Evolutionary conservation across 2,888 invertebrate genomes (phyloP).

Genomic region (Cyclophora punctaria): DNA sequence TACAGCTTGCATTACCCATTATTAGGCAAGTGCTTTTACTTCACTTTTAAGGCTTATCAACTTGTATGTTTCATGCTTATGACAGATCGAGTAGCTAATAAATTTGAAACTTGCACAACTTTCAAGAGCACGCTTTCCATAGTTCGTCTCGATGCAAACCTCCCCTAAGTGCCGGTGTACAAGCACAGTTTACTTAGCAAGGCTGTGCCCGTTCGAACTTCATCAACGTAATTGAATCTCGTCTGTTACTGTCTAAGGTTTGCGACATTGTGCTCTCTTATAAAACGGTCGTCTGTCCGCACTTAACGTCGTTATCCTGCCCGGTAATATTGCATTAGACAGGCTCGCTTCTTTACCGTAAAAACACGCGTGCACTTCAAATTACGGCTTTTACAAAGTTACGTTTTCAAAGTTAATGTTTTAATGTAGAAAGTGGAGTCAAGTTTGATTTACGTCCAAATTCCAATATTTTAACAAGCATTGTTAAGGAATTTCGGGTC

Average conservation of each 20-base stretch:
- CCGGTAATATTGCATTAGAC: neutral
- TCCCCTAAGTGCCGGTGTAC: slow-evolving; percentile 3
- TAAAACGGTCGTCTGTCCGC: neutral
- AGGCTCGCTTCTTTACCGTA: neutral
- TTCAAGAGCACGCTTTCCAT: too few species aligned
- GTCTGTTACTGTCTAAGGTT: too few species aligned
- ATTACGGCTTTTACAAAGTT: neutral
- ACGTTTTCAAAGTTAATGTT: neutral
- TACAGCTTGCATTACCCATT: too few species aligned
- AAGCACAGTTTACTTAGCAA: neutral
- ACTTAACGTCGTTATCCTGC: neutral
- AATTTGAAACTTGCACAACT: too few species aligned
- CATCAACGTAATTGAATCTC: too few species aligned
- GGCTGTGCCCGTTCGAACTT: neutral
- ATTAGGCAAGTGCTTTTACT: too few species aligned
- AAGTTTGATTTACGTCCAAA: slow-evolving; percentile 13
- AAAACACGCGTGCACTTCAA: neutral
- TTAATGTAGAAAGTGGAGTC: neutral
- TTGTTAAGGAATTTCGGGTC: slow-evolving; percentile 33
- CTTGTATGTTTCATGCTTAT: too few species aligned
- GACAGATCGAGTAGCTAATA: too few species aligned
- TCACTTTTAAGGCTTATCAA: too few species aligned
- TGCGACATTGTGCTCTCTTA: too few species aligned
- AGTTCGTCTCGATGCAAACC: slow-evolving; percentile 1
- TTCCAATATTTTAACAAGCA: slow-evolving; percentile 25